Evolutionary conservation across 2,888 invertebrate genomes (phyloP), one percentile per base, ranked within the genome.

Genomic region (Meteorus cinctellus): DNA sequence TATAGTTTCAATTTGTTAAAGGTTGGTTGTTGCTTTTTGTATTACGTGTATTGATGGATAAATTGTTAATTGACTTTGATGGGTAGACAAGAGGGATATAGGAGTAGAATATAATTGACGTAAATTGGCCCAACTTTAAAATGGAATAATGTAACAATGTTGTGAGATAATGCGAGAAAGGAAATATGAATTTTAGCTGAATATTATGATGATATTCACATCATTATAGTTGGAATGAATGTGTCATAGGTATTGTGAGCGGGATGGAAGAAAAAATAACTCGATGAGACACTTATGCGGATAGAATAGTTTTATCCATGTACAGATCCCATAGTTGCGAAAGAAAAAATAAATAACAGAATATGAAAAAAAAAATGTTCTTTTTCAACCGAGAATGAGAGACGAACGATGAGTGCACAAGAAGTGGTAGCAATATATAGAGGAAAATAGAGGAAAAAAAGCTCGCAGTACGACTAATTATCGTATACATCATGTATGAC

Each of bases 401-500:
- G 41, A 14, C 19, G 24, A 34, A 12, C 10, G 69, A 48, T 72
- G 72, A 63, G 29, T 12, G 68, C 70, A 59, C 27, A 34, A 76
- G 51, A 51, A 36, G 36, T 27, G 45, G 45, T 48, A 59, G 24
- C n/a, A 41, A 75, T 51, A 65, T 67, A 75, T 62, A 68, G 66
- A 72, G 41, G 1, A 41, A 41, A 41, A 41, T 41, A 67, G 75
- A 51, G 71, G 72, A 51, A 80, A 83, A 81, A 84, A 77, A 80
- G 76, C 78, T 78, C 74, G 71, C 80, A 74, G 77, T 70, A 75
- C 76, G 77, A 78, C 78, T 84, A 85, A 85, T 85, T 83, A 84
- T 83, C 81, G 82, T 81, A 81, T 19, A 19, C 19, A 55, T 19
- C 12, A 81, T 83, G 82, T 81, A 79, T 82, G 83, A 83, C 82